Percentiles rank a stretch among this genome's conserved stretches.
Evolutionary conservation across 2,888 invertebrate species (phyloP).

Genomic region (Sipha maydis): DNA sequence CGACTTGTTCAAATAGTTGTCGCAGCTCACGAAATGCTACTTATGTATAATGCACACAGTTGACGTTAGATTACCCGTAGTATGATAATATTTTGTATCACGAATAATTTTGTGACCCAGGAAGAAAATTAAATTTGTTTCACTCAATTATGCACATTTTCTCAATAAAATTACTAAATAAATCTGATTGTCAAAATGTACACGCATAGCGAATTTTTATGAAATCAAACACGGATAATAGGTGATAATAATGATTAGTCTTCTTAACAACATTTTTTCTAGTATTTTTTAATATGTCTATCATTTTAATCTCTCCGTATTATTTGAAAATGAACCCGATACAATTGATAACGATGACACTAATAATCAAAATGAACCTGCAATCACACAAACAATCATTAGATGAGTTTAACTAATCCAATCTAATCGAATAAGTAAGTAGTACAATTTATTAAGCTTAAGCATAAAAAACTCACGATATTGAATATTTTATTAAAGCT

Average conservation of each 20-base stretch:
- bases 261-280: too few relatives aligned
- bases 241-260: neutral
- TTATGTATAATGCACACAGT: neutral
- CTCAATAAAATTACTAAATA: neutral
- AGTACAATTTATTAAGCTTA: too few relatives aligned
- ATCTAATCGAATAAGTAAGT: too few relatives aligned
- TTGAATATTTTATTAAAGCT: too few relatives aligned
- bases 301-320: too few relatives aligned
- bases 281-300: too few relatives aligned
- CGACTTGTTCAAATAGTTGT: neutral
- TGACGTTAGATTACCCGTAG: slow-evolving; percentile 25
- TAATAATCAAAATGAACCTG: too few relatives aligned
- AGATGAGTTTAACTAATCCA: too few relatives aligned
- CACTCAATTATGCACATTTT: neutral
- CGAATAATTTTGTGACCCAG: neutral
- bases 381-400: too few relatives aligned
- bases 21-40: neutral
- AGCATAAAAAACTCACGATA: too few relatives aligned
- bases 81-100: neutral
- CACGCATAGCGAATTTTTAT: neutral
- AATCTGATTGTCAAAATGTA: neutral
- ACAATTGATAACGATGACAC: too few relatives aligned
- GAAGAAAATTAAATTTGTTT: slow-evolving; percentile 21
- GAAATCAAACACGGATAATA: neutral
- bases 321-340: too few relatives aligned